Percentiles rank a stretch among this genome's conserved stretches.
phyloP scores from a whole-genome alignment of 2,797 vertebrate species.

The Distichodus sexfasciatus region DNA sequence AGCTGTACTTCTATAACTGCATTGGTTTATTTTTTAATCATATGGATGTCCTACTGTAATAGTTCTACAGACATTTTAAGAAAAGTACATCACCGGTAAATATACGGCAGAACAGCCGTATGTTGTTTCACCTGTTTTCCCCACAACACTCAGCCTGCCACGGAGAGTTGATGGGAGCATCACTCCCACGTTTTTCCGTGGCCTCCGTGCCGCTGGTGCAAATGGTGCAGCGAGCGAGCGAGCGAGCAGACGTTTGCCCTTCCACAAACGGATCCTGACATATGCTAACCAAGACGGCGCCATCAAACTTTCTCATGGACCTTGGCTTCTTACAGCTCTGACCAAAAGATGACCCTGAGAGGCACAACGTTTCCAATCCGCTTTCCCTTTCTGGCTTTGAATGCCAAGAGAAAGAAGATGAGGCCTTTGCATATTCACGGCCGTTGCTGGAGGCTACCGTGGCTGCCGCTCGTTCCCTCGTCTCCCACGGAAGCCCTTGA shows the following conservation, averaged over 20 bases:
- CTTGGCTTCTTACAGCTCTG: slow-evolving; percentile 58
- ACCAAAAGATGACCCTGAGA: slow-evolving; percentile 56
- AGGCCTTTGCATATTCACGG: slow-evolving; percentile 82
- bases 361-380: slow-evolving; percentile 78
- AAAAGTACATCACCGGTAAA: too few species aligned
- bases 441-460: slow-evolving; percentile 74
- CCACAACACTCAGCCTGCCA: too few species aligned
- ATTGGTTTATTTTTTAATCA: too few species aligned
- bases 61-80: too few species aligned
- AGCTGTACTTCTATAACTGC: too few species aligned
- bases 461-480: slow-evolving; percentile 72
- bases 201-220: slow-evolving; percentile 48
- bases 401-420: slow-evolving; percentile 49
- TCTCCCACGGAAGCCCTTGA: slow-evolving; percentile 86
- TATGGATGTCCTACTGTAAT: too few species aligned
- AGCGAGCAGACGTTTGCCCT: too few species aligned
- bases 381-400: slow-evolving; percentile 67
- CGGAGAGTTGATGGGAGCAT: slow-evolving; percentile 19
- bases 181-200: slow-evolving; percentile 44
- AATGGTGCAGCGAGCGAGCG: slow-evolving; percentile 48
- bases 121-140: too few species aligned
- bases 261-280: slow-evolving; percentile 58
- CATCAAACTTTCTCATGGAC: slow-evolving; percentile 58
- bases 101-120: too few species aligned
- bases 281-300: slow-evolving; percentile 64